A percentile compares a stretch with the other conserved stretches of the same genome.
phyloP scores from a whole-genome alignment of 1,140 invertebrate genomes.

The Glossosoma conforme region DNA sequence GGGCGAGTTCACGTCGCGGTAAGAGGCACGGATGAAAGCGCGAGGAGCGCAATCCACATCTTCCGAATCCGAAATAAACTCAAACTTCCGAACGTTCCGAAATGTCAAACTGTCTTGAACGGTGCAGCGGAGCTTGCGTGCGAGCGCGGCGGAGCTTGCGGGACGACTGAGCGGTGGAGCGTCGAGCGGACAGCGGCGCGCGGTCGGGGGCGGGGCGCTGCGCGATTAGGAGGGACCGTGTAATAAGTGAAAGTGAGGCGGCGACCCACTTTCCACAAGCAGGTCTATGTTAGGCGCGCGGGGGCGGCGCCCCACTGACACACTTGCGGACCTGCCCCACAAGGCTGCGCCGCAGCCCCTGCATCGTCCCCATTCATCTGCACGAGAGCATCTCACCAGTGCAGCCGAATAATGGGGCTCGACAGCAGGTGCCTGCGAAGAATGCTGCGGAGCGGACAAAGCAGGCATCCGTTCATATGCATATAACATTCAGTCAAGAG shows the following conservation, averaged over 20 bases:
- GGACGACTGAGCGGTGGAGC: conserved; percentile 44
- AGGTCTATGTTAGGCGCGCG: conserved; percentile 59
- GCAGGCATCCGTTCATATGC: too few species aligned
- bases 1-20: conserved; percentile 32
- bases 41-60: too few species aligned
- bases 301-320: conserved; percentile 61
- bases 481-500: not conserved
- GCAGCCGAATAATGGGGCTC: too few species aligned
- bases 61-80: too few species aligned
- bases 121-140: conserved; percentile 43
- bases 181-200: conserved; percentile 44
- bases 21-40: conserved; percentile 41
- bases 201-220: conserved; percentile 41
- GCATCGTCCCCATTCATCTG: not conserved
- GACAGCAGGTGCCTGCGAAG: not conserved
- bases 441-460: not conserved
- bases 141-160: conserved; percentile 39
- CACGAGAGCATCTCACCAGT: too few species aligned
- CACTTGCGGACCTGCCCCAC: conserved; percentile 41
- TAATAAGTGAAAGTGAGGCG: conserved; percentile 65
- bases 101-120: too few species aligned
- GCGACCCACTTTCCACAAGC: conserved; percentile 63
- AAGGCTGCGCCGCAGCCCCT: not conserved
- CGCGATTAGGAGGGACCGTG: conserved; percentile 59
- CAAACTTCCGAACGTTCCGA: too few species aligned